These are phyloP conservation scores for Brachystomella parvula DNA, from an alignment of 1,140 invertebrate genomes.

Conservation along the genomic window DNA sequence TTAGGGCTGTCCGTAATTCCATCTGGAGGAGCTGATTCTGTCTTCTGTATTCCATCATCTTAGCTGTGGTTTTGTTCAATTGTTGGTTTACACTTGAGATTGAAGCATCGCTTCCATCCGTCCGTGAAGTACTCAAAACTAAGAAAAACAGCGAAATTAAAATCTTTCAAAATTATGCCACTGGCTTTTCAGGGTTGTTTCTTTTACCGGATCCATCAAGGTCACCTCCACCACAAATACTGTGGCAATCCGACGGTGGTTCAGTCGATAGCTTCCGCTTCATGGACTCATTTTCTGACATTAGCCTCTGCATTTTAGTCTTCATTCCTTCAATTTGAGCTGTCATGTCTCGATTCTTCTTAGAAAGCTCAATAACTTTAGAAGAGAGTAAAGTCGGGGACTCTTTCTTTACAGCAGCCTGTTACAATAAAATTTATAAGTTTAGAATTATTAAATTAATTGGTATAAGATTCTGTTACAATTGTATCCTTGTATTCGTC, in stretches of 20 bases:
- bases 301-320: constrained; percentile 26
- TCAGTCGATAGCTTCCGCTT: neutral
- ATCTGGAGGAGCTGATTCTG: constrained; percentile 30
- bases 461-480: neutral
- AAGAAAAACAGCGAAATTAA: too few species aligned
- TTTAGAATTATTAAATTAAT: neutral
- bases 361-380: constrained; percentile 32
- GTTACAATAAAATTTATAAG: neutral
- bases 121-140: neutral
- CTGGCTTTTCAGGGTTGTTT: constrained; percentile 18
- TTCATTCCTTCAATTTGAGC: constrained; percentile 31
- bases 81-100: constrained; percentile 14
- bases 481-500: neutral
- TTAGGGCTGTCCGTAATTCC: constrained; percentile 23
- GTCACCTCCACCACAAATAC: neutral
- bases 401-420: neutral
- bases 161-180: too few species aligned
- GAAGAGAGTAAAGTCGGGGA: constrained; percentile 6
- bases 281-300: constrained; percentile 25
- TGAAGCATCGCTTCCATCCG: neutral
- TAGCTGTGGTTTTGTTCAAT: constrained; percentile 18
- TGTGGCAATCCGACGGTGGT: neutral
- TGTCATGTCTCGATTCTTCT: constrained; percentile 32
- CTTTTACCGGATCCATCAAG: constrained; percentile 6
- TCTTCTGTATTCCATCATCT: constrained; percentile 33